Conservation (phyloP, 2,888 invertebrate species). For the Muschampia plurimacula region DNA sequence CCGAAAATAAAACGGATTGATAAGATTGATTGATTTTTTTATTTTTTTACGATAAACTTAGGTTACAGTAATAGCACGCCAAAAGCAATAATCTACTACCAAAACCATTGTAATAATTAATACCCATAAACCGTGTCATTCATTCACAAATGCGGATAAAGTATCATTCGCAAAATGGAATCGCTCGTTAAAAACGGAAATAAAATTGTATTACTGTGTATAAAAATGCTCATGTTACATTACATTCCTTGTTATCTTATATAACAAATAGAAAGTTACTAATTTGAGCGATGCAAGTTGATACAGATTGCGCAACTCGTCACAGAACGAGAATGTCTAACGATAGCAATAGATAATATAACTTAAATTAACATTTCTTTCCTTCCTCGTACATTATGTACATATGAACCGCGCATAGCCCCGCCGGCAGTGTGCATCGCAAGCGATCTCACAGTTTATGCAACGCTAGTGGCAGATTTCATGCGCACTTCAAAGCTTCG, state of each 20-base stretch:
- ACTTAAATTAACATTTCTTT: slow-evolving; percentile 1
- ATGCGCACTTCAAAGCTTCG: no score
- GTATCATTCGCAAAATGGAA: background rate
- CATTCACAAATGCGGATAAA: background rate
- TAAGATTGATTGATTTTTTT: no score
- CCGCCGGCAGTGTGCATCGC: no score
- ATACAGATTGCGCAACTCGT: slow-evolving; percentile 17
- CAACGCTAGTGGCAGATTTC: no score
- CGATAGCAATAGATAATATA: slow-evolving; percentile 3
- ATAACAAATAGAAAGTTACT: slow-evolving; percentile 26
- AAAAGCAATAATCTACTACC: no score
- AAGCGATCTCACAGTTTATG: no score
- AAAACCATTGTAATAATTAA: background rate
- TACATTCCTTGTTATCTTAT: slow-evolving; percentile 24
- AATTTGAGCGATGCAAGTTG: slow-evolving; percentile 30
- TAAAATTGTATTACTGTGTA: slow-evolving; percentile 1
- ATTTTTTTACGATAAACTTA: no score
- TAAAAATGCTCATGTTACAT: slow-evolving; percentile 26
- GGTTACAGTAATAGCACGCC: no score
- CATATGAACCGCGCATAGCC: no score
- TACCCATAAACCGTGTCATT: background rate
- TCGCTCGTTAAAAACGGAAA: slow-evolving; percentile 1
- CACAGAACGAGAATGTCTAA: background rate
- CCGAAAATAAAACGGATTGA: no score
- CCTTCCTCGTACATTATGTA: background rate